Percentiles rank a stretch among this genome's conserved stretches.
These are phyloP conservation scores for Yponomeuta sedellus DNA, from an alignment of 2,888 invertebrate species.

Conservation along the genomic window DNA sequence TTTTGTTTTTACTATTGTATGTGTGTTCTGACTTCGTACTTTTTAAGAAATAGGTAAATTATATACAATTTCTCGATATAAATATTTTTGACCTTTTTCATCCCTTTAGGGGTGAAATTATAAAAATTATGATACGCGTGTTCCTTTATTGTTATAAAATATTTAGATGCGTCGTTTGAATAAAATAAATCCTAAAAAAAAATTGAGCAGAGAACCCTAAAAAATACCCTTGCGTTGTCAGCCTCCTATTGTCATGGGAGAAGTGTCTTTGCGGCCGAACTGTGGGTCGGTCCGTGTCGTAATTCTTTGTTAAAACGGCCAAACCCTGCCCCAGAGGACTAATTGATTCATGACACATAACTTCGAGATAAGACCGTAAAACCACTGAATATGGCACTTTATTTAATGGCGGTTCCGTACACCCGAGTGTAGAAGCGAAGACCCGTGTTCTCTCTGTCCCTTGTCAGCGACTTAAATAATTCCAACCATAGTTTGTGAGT, in stretches of 20 bases:
- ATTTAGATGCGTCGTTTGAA: too few species aligned
- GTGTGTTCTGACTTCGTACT: too few species aligned
- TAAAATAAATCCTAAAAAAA: too few species aligned
- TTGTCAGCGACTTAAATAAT: not conserved
- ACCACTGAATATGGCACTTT: slow-evolving; percentile 41
- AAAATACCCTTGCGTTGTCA: slow-evolving; percentile 7
- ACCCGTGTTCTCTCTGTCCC: not conserved
- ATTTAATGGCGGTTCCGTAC: slow-evolving; percentile 36
- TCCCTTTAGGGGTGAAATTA: too few species aligned
- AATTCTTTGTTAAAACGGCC: slow-evolving; percentile 23
- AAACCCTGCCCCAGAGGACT: slow-evolving; percentile 24
- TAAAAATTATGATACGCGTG: too few species aligned
- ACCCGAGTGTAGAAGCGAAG: not conserved
- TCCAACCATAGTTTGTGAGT: not conserved
- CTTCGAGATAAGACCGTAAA: slow-evolving; percentile 43
- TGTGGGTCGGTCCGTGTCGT: slow-evolving; percentile 17
- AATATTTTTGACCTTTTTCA: too few species aligned
- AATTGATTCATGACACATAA: slow-evolving; percentile 53
- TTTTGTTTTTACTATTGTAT: too few species aligned
- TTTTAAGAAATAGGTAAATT: too few species aligned
- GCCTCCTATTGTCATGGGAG: slow-evolving; percentile 12
- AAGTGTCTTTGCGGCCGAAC: slow-evolving; percentile 10
- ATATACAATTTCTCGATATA: too few species aligned
- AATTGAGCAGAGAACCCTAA: not conserved
- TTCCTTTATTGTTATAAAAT: too few species aligned